phyloP scores from a whole-genome alignment of 2,888 invertebrate genomes.

The Eurytoma adleriae region DNA sequence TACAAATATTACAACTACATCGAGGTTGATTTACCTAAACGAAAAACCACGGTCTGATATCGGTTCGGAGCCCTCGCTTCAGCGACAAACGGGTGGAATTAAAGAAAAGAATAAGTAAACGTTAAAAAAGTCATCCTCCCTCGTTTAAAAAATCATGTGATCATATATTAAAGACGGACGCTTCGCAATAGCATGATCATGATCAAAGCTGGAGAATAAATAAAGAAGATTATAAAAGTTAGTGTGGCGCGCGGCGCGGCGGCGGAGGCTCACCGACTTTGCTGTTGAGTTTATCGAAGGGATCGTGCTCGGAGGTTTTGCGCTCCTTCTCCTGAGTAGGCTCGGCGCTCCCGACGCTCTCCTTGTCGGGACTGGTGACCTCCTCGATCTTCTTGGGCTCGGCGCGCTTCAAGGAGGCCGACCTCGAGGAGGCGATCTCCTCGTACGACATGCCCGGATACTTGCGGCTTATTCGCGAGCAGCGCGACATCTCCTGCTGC shows the following conservation, averaged over 20 bases:
- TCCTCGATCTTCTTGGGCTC: constrained; percentile 63
- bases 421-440: constrained; percentile 72
- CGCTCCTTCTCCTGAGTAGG: constrained; percentile 73
- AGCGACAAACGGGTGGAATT: constrained; percentile 40
- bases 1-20: constrained; percentile 30
- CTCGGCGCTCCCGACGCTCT: constrained; percentile 71
- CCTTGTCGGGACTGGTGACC: constrained; percentile 68
- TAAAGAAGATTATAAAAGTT: constrained; percentile 24
- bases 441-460: constrained; percentile 75
- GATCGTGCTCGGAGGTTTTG: constrained; percentile 75
- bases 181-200: constrained; percentile 38
- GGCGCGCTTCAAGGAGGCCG: constrained; percentile 61
- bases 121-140: constrained; percentile 44
- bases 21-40: constrained; percentile 72
- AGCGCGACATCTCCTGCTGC: constrained; percentile 67
- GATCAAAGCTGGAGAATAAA: constrained; percentile 44
- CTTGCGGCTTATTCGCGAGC: constrained; percentile 67
- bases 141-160: constrained; percentile 4
- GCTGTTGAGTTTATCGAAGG: constrained; percentile 76
- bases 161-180: constrained; percentile 35
- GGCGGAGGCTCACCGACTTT: constrained; percentile 71
- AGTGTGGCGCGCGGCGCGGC: not conserved
- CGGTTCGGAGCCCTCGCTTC: constrained; percentile 74
- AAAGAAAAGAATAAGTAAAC: constrained; percentile 3
- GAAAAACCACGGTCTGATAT: constrained; percentile 74